Conservation (phyloP, 2,888 invertebrate genomes). For the Ctenicera cuprea region DNA sequence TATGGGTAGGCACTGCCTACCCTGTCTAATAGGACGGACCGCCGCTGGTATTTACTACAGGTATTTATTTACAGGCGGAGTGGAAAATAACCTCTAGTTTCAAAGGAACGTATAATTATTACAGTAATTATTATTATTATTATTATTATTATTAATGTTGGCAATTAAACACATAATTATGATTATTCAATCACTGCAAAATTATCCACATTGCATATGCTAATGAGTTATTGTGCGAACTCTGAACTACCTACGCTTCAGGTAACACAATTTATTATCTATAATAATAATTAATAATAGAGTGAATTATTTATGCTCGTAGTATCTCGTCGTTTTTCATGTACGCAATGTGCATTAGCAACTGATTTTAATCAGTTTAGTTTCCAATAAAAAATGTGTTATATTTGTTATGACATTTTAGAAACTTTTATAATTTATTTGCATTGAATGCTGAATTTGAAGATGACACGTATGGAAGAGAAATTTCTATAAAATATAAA, state of each 20-base stretch:
- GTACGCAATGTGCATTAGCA: background rate
- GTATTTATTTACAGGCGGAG: no score
- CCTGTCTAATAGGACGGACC: no score
- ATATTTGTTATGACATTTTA: no score
- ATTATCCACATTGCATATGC: slow-evolving; percentile 16
- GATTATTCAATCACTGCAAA: slow-evolving; percentile 39
- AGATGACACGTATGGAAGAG: no score
- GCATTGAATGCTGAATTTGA: no score
- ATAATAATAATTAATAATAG: background rate
- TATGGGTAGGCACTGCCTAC: no score
- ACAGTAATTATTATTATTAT: slow-evolving; percentile 8
- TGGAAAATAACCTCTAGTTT: background rate
- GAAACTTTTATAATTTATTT: background rate
- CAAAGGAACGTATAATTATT: background rate
- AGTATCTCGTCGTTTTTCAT: background rate
- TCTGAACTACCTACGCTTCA: slow-evolving; percentile 27
- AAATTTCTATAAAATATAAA: no score
- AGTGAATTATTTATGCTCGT: background rate
- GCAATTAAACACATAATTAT: slow-evolving; percentile 22
- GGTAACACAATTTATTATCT: slow-evolving; percentile 29
- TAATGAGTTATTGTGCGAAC: slow-evolving; percentile 36
- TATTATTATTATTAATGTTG: background rate
- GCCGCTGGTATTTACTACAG: no score
- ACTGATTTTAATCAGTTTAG: background rate
- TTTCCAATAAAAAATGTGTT: no score